Evolutionary conservation across 2,797 vertebrate genomes (phyloP).

Genomic region (Phyllotis vaccarum): DNA sequence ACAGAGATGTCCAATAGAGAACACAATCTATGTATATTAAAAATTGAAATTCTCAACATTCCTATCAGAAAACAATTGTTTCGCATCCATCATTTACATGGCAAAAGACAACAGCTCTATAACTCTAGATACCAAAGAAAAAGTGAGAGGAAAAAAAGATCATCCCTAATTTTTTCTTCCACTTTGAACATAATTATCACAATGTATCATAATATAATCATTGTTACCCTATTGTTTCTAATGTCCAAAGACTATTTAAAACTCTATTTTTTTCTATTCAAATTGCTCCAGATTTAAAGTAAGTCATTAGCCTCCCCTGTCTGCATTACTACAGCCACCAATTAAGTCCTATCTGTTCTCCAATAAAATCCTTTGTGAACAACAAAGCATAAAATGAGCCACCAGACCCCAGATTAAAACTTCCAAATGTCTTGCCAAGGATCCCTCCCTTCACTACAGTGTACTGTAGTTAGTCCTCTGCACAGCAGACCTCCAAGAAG

Average conservation of each 20-base stretch:
- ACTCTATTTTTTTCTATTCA: not conserved
- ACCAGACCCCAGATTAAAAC: not conserved
- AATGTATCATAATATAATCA: not conserved
- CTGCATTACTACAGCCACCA: not conserved
- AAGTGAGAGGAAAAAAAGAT: not conserved
- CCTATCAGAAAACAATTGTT: not conserved
- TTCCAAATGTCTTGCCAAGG: not conserved
- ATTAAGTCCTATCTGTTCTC: not conserved
- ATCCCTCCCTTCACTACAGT: not conserved
- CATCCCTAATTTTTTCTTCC: slow-evolving; percentile 6
- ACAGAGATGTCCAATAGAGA: not conserved
- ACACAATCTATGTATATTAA: not conserved
- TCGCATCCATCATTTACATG: not conserved
- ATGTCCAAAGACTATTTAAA: slow-evolving; percentile 10
- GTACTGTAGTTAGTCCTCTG: not conserved
- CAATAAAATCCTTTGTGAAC: not conserved
- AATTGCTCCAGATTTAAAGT: not conserved
- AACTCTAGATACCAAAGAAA: not conserved
- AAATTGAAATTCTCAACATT: not conserved
- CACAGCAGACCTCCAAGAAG: not conserved
- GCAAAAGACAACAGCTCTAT: not conserved
- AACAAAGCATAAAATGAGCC: not conserved
- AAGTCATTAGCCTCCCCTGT: not conserved
- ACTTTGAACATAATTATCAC: not conserved
- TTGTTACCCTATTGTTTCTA: not conserved